Base-by-base conservation (phyloP, 2,113 vertebrate genomes). In the Cyanistes caeruleus region DNA sequence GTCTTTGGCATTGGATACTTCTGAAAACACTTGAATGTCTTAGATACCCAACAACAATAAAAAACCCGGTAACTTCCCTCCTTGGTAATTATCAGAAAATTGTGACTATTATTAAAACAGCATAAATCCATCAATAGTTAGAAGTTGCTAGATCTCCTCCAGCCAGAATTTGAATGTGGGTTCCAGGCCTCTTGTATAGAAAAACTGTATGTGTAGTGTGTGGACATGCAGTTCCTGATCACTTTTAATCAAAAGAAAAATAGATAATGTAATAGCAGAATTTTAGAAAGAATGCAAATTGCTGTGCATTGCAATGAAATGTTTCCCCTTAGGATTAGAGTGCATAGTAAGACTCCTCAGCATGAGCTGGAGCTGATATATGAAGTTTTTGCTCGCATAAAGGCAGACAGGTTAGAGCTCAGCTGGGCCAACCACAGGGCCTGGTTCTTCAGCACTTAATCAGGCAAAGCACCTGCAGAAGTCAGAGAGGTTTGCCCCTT, bases 181-280 rank as follows among this genome's bases (percentile, higher is more conserved):
- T 94, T 95, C 80, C 65, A 89, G 91, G 37, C 76, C 84, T 95
- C 91, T 91, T 93, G 53, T 87, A 89, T 82, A 41, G 91, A 91
- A 95, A 92, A 63, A 28, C 89, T 84, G 77, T 73, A 37, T 89
- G 89, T 31, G 44, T 37, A 44, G 33, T 10, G 10, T 90, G 78
- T 69, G 53, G 90, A 56, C 58, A 35, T 78, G 67, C 27, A 94
- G 69, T 90, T 91, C 79, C 72, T 53, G 90, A 73, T 84, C 75
- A 84, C 48, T 84, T 92, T 95, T 84, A 95, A 95, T 94, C 85
- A 96, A 91, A 76, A 77, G 70, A 84, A 95, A 95, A 96, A 96
- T 59, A 86, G 87, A 87, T 93, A 91, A 94, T 67, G 65, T 67
- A 82, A 81, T n/a, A 92, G 41, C 31, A 87, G 70, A 92, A 18